These are phyloP conservation scores for Catamblyrhynchus diadema DNA, from an alignment of 2,797 vertebrate species.

Conservation along the genomic window DNA sequence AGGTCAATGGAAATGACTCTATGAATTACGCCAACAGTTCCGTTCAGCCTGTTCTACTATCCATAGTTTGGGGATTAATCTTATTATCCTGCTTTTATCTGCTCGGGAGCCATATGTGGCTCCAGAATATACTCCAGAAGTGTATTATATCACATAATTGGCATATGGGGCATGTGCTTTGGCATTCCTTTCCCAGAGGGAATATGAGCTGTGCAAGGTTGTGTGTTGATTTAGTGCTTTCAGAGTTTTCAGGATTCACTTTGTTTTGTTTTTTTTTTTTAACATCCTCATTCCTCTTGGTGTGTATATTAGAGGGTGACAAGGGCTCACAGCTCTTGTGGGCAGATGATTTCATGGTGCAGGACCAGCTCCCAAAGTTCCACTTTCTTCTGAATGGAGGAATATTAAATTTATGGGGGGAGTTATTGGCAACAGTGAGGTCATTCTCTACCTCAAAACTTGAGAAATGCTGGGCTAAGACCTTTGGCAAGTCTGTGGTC, in stretches of 20 bases:
- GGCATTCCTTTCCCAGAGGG: background rate
- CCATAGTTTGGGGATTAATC: background rate
- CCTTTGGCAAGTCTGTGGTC: background rate
- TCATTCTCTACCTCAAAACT: background rate
- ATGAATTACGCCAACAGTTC: background rate
- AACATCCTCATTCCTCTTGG: background rate
- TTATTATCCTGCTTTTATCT: background rate
- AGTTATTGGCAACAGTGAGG: background rate
- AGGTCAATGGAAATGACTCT: background rate
- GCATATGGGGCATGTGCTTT: background rate
- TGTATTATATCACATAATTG: background rate
- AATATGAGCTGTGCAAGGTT: background rate
- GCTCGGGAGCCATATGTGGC: background rate
- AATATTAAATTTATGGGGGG: background rate
- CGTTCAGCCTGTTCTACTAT: background rate
- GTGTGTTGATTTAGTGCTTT: background rate
- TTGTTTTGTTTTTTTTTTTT: background rate
- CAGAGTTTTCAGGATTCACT: background rate
- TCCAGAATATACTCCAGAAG: background rate
- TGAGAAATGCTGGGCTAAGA: background rate
- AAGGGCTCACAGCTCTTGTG: background rate
- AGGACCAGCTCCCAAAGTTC: background rate
- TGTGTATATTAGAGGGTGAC: background rate
- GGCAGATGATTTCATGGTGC: background rate
- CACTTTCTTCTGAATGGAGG: background rate